Percentiles rank a stretch among this genome's conserved stretches.
Evolutionary conservation across 2,888 invertebrate genomes (phyloP).

Genomic region (Drosophila dives): DNA sequence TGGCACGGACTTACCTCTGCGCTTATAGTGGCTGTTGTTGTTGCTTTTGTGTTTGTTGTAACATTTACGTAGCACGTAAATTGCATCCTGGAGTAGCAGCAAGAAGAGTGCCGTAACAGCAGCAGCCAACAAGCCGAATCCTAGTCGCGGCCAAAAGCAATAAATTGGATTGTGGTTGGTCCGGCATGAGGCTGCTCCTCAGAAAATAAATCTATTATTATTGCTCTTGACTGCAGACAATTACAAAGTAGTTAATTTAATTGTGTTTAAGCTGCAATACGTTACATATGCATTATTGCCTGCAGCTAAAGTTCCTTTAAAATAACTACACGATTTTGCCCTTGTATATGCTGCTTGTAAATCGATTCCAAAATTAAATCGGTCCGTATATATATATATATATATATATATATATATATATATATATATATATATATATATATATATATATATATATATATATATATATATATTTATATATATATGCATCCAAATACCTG

Average conservation of each 20-base stretch:
- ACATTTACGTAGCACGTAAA: constrained; percentile 70
- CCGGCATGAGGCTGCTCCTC: constrained; percentile 16
- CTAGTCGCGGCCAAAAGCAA: constrained; percentile 70
- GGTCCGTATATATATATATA: neutral
- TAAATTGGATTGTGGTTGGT: constrained; percentile 67
- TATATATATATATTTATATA: no score
- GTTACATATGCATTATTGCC: constrained; percentile 23
- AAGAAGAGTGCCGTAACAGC: constrained; percentile 15
- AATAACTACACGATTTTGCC: neutral
- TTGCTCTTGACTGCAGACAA: constrained; percentile 47
- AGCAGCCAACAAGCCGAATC: constrained; percentile 45
- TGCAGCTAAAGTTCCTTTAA: neutral
- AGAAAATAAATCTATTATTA: constrained; percentile 59
- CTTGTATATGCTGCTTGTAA: neutral
- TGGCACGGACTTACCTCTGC: constrained; percentile 30
- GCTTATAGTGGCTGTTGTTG: constrained; percentile 37
- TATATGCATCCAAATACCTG: neutral
- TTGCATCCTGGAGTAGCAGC: constrained; percentile 49
- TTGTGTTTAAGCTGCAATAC: constrained; percentile 45
- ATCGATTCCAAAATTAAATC: neutral
- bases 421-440: neutral
- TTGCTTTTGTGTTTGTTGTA: constrained; percentile 38
- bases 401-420: neutral
- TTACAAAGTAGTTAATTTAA: constrained; percentile 62
- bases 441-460: neutral